Conservation (phyloP, 2,797 vertebrate genomes). For the Artibeus lituratus region DNA sequence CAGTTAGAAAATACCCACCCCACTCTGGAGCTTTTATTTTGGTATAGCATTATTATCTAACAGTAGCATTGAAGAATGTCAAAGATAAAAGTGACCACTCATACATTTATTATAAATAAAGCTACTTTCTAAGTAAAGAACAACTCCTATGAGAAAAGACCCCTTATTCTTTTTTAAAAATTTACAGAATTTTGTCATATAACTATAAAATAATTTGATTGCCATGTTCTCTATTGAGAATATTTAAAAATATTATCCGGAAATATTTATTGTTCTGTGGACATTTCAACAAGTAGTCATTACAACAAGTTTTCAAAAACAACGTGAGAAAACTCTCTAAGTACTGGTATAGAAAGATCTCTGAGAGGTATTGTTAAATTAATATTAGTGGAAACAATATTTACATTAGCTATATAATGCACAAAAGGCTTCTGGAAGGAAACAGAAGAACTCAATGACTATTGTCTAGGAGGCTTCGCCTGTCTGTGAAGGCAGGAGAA, state of each 20-base stretch:
- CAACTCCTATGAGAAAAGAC: background rate
- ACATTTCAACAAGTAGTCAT: background rate
- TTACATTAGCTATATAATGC: background rate
- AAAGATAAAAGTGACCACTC: background rate
- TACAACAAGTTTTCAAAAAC: background rate
- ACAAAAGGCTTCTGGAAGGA: background rate
- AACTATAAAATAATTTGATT: background rate
- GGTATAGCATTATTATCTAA: background rate
- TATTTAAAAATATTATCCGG: background rate
- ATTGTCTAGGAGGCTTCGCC: background rate
- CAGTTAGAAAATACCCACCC: background rate
- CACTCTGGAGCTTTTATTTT: background rate
- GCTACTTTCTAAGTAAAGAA: background rate
- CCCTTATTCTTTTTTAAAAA: background rate
- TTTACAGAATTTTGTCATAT: background rate
- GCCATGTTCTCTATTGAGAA: background rate
- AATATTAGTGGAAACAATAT: background rate
- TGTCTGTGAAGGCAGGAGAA: rapidly evolving
- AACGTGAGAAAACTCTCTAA: background rate
- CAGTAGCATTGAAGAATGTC: rapidly evolving
- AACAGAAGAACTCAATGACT: background rate
- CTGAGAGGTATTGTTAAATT: background rate
- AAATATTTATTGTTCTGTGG: background rate
- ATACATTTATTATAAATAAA: background rate
- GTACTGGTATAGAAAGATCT: background rate